Evolutionary conservation across 1,140 invertebrate genomes (phyloP).

Genomic region (Pteromalus puparum): DNA sequence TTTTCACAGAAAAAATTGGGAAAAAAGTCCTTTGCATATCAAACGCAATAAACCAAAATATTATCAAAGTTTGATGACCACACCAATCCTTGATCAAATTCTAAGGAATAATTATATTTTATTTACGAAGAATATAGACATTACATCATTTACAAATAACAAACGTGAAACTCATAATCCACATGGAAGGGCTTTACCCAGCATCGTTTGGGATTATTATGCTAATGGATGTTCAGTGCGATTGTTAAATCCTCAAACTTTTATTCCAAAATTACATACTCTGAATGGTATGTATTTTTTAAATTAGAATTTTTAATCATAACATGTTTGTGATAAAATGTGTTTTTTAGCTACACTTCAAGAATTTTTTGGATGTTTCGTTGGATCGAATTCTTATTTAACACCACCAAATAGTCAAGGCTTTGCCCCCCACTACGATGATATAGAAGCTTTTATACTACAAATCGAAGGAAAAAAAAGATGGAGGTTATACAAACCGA

Average conservation of each 20-base stretch:
- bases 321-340: conserved; percentile 35
- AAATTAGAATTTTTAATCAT: conserved; percentile 17
- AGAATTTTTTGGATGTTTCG: conserved; percentile 95
- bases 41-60: conserved; percentile 81
- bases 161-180: conserved; percentile 91
- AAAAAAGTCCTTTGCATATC: conserved; percentile 86
- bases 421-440: conserved; percentile 98
- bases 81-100: conserved; percentile 85
- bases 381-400: conserved; percentile 95
- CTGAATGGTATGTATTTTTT: conserved; percentile 74
- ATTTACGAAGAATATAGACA: conserved; percentile 92
- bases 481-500: conserved; percentile 93
- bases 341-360: conserved; percentile 83
- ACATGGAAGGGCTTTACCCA: conserved; percentile 84
- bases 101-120: conserved; percentile 84
- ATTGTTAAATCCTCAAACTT: conserved; percentile 95
- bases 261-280: conserved; percentile 79
- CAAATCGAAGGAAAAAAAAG: conserved; percentile 97
- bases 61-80: conserved; percentile 85
- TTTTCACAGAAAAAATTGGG: conserved; percentile 80
- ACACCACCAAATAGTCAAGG: conserved; percentile 97
- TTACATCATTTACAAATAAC: conserved; percentile 90
- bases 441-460: conserved; percentile 98
- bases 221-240: conserved; percentile 93
- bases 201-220: conserved; percentile 94